phyloP scores from a whole-genome alignment of 2,797 vertebrate genomes.

The Antrozous pallidus region DNA sequence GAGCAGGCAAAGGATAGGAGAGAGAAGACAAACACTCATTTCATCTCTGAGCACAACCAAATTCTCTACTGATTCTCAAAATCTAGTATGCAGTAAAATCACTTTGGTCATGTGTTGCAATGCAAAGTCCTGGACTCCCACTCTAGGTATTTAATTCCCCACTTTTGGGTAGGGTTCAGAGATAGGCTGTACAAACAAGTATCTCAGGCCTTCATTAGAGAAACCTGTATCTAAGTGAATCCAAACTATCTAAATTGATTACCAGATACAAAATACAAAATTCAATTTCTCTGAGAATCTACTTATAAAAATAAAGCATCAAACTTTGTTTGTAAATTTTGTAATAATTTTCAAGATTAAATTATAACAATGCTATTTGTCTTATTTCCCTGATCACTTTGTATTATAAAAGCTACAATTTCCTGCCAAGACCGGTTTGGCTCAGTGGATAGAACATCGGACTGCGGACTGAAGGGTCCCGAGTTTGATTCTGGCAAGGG shows the following conservation, averaged over 20 bases:
- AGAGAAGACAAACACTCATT: neutral
- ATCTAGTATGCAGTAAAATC: neutral
- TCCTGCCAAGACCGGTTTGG: too few relatives aligned
- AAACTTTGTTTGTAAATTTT: neutral
- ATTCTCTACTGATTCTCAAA: neutral
- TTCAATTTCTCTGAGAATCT: neutral
- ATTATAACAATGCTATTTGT: neutral
- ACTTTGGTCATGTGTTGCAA: neutral
- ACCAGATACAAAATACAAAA: neutral
- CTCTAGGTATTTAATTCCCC: neutral
- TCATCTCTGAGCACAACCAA: neutral
- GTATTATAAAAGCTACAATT: neutral
- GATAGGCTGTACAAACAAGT: neutral
- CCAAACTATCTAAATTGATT: neutral
- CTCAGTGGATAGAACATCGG: too few relatives aligned
- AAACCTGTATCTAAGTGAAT: neutral
- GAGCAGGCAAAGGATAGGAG: neutral
- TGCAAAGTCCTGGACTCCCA: neutral
- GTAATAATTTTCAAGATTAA: conserved; percentile 11
- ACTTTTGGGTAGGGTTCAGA: neutral
- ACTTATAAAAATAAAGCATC: neutral
- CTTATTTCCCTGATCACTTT: neutral
- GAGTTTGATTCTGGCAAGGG: too few relatives aligned
- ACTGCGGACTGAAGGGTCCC: too few relatives aligned
- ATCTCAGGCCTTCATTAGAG: neutral